phyloP scores from a whole-genome alignment of 2,888 invertebrate genomes.

The Pinctada fucata region DNA sequence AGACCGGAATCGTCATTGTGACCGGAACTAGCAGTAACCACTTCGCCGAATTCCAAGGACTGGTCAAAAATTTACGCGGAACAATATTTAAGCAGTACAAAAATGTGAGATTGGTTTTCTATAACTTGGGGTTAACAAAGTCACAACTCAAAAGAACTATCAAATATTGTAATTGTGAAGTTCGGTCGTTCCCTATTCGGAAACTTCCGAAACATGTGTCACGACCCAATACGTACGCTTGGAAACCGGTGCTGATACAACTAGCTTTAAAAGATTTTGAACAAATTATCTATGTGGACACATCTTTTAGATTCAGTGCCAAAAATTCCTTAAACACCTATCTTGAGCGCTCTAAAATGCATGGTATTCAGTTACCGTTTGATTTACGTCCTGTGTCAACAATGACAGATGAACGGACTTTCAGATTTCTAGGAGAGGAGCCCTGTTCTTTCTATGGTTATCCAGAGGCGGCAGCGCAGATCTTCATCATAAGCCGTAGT shows the following conservation, averaged over 20 bases:
- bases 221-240: neutral
- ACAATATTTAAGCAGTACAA: neutral
- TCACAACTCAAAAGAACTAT: neutral
- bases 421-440: neutral
- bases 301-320: neutral
- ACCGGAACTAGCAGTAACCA: neutral
- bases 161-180: neutral
- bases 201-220: neutral
- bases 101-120: neutral
- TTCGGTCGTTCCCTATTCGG: neutral
- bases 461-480: neutral
- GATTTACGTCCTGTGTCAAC: neutral
- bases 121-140: neutral
- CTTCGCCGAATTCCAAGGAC: neutral
- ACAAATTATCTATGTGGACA: neutral
- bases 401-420: neutral
- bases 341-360: neutral
- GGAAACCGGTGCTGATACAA: neutral
- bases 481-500: neutral
- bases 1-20: neutral
- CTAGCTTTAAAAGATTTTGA: neutral
- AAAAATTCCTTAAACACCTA: neutral
- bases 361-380: neutral
- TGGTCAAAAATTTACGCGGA: neutral
- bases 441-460: neutral